Evolutionary conservation across 2,888 invertebrate genomes (phyloP), one percentile per base, ranked within the genome.

Genomic region (Chrysotoxum bicinctum): DNA sequence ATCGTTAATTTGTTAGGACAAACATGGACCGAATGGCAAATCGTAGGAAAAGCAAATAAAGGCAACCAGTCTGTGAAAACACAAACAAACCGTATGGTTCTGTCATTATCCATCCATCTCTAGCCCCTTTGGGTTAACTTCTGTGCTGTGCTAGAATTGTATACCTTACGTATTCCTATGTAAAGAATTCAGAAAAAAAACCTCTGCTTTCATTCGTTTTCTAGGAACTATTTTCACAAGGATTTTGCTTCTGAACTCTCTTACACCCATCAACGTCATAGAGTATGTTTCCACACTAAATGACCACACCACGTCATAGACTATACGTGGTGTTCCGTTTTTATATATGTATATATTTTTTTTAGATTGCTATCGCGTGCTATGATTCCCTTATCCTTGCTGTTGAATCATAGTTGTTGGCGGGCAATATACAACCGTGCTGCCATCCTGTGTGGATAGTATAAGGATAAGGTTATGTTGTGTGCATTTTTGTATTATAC

Each of bases 291-390:
- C 30, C 12, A 30, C 45, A 10, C 32, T 66, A 50, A 50, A 66
- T 50, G 48, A 66, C 66, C 50, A 35, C 66, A 50, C 50, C 32
- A 64, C 45, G 26, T 43, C 26, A 43, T 43, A 50, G 8, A 50
- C 23, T 23, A 14, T 50, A 50, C 14, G 14, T 50, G 8, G 23
- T 50, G 35, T 23, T 50, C 1, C 1, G 19, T 64, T 16, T 10
- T 3, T 16, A 2, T 14, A 10, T 45, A 7, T 23, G 8, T 62
- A 3, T 9, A 3, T 21, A 9, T 30, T 30, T 64, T 32, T 48
- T 32, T 35, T 5, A 35, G 66, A 66, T 66, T 48, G 12, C 66
- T 66, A 66, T 66, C 66, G 66, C 66, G 66, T 66, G 66, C 66
- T 35, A 66, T 66, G 48, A 66, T 66, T 66, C 48, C 14, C 35